Conservation (phyloP, 30 jellyfish, hydroid and myxozoan species). For the Catostylus mosaicus region DNA sequence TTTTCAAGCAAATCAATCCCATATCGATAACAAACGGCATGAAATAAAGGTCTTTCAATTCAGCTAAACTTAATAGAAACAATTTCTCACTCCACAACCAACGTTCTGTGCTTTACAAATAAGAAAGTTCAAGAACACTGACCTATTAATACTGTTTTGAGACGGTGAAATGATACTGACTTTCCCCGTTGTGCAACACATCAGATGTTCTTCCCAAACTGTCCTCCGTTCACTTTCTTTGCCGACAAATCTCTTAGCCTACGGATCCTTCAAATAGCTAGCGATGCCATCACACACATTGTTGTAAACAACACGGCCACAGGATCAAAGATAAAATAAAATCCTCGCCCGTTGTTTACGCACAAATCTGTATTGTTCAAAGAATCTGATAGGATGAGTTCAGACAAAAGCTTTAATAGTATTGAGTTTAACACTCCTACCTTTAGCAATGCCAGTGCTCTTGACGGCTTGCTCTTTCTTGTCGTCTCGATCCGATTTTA, state of each 20-base stretch:
- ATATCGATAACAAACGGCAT: not conserved
- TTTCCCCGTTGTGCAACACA: too few relatives aligned
- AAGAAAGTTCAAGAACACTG: not conserved
- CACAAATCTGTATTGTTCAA: conserved; percentile 36
- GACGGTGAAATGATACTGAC: too few relatives aligned
- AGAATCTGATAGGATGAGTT: conserved; percentile 42
- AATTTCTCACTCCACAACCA: not conserved
- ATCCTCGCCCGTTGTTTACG: conserved; percentile 53
- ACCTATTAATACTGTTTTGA: not conserved
- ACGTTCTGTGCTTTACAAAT: not conserved
- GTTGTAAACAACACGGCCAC: conserved; percentile 25
- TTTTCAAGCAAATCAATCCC: not conserved
- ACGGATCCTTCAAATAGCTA: not conserved
- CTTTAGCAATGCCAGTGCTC: conserved; percentile 34
- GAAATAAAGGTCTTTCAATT: not conserved
- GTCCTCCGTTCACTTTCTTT: too few relatives aligned
- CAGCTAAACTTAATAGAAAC: not conserved
- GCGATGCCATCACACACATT: not conserved
- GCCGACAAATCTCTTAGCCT: too few relatives aligned
- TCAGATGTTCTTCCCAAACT: too few relatives aligned
- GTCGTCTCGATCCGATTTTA: conserved; percentile 38
- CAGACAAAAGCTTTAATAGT: conserved; percentile 29
- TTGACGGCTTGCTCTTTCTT: conserved; percentile 20
- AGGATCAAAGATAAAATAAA: conserved; percentile 20
- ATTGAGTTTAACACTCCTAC: conserved; percentile 63